Percentiles rank a stretch among this genome's conserved stretches.
Conservation (phyloP, 2,888 invertebrate species). For the Bimastos eiseni region DNA sequence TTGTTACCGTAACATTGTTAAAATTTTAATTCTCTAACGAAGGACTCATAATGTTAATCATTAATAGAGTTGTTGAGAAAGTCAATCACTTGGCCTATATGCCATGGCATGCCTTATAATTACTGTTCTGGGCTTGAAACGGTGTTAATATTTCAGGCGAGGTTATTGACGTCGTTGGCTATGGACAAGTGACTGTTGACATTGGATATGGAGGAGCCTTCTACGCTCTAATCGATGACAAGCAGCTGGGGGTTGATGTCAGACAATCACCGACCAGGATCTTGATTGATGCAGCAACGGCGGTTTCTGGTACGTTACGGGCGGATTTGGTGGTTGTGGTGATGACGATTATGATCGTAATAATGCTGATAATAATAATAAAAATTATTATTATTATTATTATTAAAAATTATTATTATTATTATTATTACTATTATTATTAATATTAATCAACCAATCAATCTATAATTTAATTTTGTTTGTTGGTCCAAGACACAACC, state of each 20-base stretch:
- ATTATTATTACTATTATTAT: too few relatives aligned
- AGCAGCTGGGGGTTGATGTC: slow-evolving; percentile 50
- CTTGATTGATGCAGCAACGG: slow-evolving; percentile 38
- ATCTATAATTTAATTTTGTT: too few relatives aligned
- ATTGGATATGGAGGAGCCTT: slow-evolving; percentile 62
- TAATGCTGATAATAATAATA: too few relatives aligned
- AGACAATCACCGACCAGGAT: slow-evolving; percentile 37
- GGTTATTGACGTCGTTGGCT: slow-evolving; percentile 36
- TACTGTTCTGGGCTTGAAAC: too few relatives aligned
- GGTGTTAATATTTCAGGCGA: slow-evolving; percentile 38
- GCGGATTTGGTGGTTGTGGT: too few relatives aligned
- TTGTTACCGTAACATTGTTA: neutral
- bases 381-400: too few relatives aligned
- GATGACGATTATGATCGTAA: too few relatives aligned
- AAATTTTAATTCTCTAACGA: neutral
- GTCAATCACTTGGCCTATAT: too few relatives aligned
- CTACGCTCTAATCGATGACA: slow-evolving; percentile 57
- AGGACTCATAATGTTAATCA: neutral
- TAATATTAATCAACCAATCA: too few relatives aligned
- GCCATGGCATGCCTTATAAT: too few relatives aligned
- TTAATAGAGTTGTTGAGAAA: neutral
- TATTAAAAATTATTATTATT: too few relatives aligned
- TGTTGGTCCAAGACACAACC: too few relatives aligned
- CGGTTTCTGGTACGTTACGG: slow-evolving; percentile 37
- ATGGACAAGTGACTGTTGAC: slow-evolving; percentile 51